Percentiles rank a stretch among this genome's conserved stretches.
Evolutionary conservation across 2,888 invertebrate genomes (phyloP).

Genomic region (Poecilobothrus nobilitatus): DNA sequence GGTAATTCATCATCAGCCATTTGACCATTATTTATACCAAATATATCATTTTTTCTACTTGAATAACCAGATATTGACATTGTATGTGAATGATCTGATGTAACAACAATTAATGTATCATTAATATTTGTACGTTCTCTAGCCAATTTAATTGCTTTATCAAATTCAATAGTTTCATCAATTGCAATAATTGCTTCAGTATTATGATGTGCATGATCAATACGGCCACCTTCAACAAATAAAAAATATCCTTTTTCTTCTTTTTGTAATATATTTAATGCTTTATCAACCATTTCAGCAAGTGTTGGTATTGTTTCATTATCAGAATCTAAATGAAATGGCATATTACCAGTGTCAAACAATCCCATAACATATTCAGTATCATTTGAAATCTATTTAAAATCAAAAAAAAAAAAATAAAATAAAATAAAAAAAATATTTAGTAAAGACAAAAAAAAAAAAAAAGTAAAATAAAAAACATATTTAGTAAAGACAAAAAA

Average conservation of each 20-base stretch:
- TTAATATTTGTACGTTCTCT: constrained; percentile 50
- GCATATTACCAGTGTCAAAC: constrained; percentile 60
- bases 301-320: constrained; percentile 54
- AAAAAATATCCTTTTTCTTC: constrained; percentile 60
- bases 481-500: too few relatives aligned
- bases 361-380: constrained; percentile 63
- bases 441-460: neutral
- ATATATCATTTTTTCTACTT: constrained; percentile 50
- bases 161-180: constrained; percentile 71
- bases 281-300: constrained; percentile 65
- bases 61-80: constrained; percentile 43
- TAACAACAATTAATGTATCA: constrained; percentile 74
- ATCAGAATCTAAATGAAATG: constrained; percentile 60
- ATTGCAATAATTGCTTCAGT: constrained; percentile 60
- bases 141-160: constrained; percentile 60
- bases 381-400: constrained; percentile 34
- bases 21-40: constrained; percentile 47
- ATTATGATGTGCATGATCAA: constrained; percentile 72
- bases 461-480: constrained; percentile 26
- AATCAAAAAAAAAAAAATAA: neutral
- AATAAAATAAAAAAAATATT: constrained; percentile 25
- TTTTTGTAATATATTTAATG: constrained; percentile 55
- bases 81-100: constrained; percentile 68
- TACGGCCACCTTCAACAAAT: constrained; percentile 65
- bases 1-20: constrained; percentile 46